Base-by-base conservation (phyloP, 1,140 invertebrate genomes). In the Drosophila equinoxialis region DNA sequence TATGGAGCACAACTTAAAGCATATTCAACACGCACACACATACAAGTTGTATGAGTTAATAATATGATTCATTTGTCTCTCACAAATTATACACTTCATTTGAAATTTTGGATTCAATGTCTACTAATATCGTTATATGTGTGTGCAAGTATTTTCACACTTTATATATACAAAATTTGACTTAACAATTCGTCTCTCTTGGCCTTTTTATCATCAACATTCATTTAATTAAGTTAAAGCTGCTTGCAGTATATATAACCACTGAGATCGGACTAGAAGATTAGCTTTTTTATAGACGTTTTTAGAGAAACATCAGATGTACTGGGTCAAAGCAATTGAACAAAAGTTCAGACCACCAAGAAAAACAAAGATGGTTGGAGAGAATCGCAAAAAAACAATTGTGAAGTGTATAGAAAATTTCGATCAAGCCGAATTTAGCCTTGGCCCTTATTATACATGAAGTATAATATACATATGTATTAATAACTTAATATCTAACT, bases 1-100 rank as follows among this genome's bases (percentile, higher is more conserved):
- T 55, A 55, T 84, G 80, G 58, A 76, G 70, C 81, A 84, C 70
- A 84, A 85, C 81, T 84, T 74, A 80, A 74, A 75, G 68, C 45
- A 33, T 74, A 69, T 63, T 26, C 17, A 51, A 23, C 45, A 48
- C 8, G 20, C 17, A 51, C 45, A 51, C 45, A 23, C n/a, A 51
- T 20, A 51, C n/a, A n/a, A 14, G 17, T 51, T 23, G 45, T 23
- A 51, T 51, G 45, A 20, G n/a, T 23, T 20, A 20, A 23, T 51
- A 20, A 51, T 51, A 51, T 51, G 45, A 51, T 23, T 10, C 8
- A 23, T 23, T 23, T 11, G 7, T 51, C 45, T 51, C 45, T 51
- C 17, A 17, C 7, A 23, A 51, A 51, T 51, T 51, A 51, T 23
- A 51, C 45, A 51, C 45, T 51, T 51, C 45, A 51, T 51, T 51